phyloP scores from a whole-genome alignment of 2,888 invertebrate species.

The Crematogaster levior region DNA sequence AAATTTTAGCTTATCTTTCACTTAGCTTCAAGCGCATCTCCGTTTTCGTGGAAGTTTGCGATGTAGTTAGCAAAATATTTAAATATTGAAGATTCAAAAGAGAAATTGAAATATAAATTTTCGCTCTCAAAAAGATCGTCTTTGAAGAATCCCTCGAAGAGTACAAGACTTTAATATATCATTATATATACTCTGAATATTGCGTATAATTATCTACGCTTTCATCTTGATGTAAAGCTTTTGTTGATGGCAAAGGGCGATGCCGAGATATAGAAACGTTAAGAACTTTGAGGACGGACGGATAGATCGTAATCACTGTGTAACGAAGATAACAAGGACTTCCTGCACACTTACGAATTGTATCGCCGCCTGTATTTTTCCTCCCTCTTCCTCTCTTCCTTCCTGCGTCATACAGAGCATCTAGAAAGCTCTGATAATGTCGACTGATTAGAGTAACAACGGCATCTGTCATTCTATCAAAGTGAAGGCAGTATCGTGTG shows the following conservation, averaged over 20 bases:
- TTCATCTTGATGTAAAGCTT: neutral
- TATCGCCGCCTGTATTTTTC: slow-evolving; percentile 38
- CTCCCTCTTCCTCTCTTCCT: slow-evolving; percentile 7
- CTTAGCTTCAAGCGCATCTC: neutral
- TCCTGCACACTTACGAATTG: slow-evolving; percentile 76
- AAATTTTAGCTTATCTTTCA: slow-evolving; percentile 17
- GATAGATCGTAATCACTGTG: slow-evolving; percentile 76
- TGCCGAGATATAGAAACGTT: slow-evolving; percentile 52
- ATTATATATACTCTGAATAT: neutral
- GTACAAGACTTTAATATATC: neutral
- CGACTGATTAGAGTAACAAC: slow-evolving; percentile 47
- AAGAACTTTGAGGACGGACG: slow-evolving; percentile 66
- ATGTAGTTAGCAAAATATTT: neutral
- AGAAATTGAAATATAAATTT: neutral
- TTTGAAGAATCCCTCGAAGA: neutral
- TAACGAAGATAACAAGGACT: slow-evolving; percentile 82
- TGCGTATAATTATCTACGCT: neutral
- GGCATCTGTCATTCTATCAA: slow-evolving; percentile 48
- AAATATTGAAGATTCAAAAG: slow-evolving; percentile 8
- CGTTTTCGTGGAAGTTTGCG: neutral
- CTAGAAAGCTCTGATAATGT: slow-evolving; percentile 53
- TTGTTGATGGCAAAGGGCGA: neutral
- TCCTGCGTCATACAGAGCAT: slow-evolving; percentile 44
- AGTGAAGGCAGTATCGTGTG: slow-evolving; percentile 15
- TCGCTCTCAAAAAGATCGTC: neutral